Base-by-base conservation (phyloP, 2,113 vertebrate genomes). In the Geothlypis trichas region DNA sequence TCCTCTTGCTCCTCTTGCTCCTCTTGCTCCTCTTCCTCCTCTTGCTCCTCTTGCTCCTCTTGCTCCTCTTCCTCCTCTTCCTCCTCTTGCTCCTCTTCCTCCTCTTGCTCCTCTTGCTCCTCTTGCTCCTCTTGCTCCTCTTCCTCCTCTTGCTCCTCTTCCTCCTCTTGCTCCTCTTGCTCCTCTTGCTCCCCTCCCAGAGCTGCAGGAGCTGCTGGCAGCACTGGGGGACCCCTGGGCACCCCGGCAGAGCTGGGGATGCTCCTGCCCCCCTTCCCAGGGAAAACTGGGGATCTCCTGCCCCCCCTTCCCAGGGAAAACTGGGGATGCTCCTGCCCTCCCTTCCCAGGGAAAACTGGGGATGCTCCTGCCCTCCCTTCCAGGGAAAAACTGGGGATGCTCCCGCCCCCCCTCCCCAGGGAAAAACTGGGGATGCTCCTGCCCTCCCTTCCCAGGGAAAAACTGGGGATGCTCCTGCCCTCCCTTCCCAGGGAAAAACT, bases 171-270 rank as follows among this genome's bases (percentile, higher is more conserved):
- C 27, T 52, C 51, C 28, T 39, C 68, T 26, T 4, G 71, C 13
- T 55, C 54, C 28, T 39, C 68, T 26, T 4, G 30, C 54, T 55
- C 30, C 54, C 24, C 49, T 37, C 30, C 0, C 15, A 19, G 52
- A 21, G 72, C 3, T 21, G 69, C 77, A 15, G 80, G 52, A 51
- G 58, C 37, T 55, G 55, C 49, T 27, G 83, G 73, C 42, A 51
- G 66, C 31, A 1, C 19, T 2, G 31, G 27, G 42, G 12, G 2
- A 22, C 4, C 28, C 1, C 15, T 2, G 31, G 30, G 12, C 1
- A 22, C 54, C 62, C 52, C 2, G 17, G 5, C 15, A 7, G 33
- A 14, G 44, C 55, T 35, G 73, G 10, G 26, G 57, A 13, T n/a
- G n/a, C n/a, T n/a, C n/a, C n/a, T n/a, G n/a, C n/a, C n/a, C n/a